Evolutionary conservation across 2,888 invertebrate genomes (phyloP).

Genomic region (Trypoxylon attenuatum): DNA sequence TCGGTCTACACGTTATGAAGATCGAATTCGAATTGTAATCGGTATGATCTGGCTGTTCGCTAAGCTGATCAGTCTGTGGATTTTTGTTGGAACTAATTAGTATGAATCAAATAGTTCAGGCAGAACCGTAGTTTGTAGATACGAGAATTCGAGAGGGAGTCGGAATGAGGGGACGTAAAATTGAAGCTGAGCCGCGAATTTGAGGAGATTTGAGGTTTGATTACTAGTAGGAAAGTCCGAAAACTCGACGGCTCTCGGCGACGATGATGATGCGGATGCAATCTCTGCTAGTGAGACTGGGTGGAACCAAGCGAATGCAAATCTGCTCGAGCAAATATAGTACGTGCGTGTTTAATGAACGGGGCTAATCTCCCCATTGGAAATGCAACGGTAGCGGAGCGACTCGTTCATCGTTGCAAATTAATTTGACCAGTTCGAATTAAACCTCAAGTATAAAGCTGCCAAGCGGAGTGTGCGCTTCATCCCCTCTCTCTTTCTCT

Average conservation of each 20-base stretch:
- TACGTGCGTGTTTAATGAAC: slow-evolving; percentile 65
- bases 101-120: no score
- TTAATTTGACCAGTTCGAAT: slow-evolving; percentile 70
- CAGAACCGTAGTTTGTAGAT: background rate
- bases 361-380: slow-evolving; percentile 66
- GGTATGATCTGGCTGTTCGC: no score
- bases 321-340: slow-evolving; percentile 34
- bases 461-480: slow-evolving; percentile 26
- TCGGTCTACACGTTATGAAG: no score
- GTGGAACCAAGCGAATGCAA: slow-evolving; percentile 22
- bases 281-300: no score
- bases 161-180: background rate
- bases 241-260: slow-evolving; percentile 49
- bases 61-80: no score
- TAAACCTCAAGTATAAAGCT: slow-evolving; percentile 72
- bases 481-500: slow-evolving; percentile 37
- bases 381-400: background rate
- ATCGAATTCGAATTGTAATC: no score
- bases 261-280: slow-evolving; percentile 49
- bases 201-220: slow-evolving; percentile 18
- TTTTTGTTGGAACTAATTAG: no score
- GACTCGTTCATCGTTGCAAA: slow-evolving; percentile 69
- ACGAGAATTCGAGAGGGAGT: background rate
- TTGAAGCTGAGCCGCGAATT: background rate
- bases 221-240: slow-evolving; percentile 45